A percentile compares a stretch with the other conserved stretches of the same genome.
These are phyloP conservation scores for Avahi laniger DNA, from an alignment of 2,797 vertebrate genomes.

Conservation along the genomic window DNA sequence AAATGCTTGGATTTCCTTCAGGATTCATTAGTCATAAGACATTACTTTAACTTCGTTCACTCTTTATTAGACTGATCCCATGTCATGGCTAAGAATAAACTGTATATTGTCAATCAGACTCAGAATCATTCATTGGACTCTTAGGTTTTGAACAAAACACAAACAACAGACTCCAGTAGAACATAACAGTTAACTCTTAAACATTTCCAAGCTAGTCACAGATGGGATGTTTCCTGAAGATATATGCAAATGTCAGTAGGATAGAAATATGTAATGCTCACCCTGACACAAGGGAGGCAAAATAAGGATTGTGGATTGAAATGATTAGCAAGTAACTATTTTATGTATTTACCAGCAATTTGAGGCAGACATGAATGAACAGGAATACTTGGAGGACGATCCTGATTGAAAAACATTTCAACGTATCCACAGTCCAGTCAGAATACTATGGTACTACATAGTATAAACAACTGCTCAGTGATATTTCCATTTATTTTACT, in stretches of 20 bases:
- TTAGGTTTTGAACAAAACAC: slow-evolving; percentile 23
- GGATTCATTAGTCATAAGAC: background rate
- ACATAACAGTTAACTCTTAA: background rate
- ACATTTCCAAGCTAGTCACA: background rate
- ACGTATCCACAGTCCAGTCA: slow-evolving; percentile 28
- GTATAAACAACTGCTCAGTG: slow-evolving; percentile 46
- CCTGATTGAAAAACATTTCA: slow-evolving; percentile 57
- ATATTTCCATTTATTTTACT: slow-evolving; percentile 81
- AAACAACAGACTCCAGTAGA: slow-evolving; percentile 6
- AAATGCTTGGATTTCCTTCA: slow-evolving; percentile 11
- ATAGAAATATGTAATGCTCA: slow-evolving; percentile 2
- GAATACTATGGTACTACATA: background rate
- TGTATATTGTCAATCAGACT: background rate
- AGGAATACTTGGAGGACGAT: slow-evolving; percentile 43
- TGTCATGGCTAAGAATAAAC: background rate
- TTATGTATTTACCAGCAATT: slow-evolving; percentile 71
- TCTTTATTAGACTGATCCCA: slow-evolving; percentile 23
- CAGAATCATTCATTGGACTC: background rate
- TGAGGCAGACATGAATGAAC: slow-evolving; percentile 65
- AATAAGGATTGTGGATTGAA: slow-evolving; percentile 4
- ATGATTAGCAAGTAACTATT: slow-evolving; percentile 52
- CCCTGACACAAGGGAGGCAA: background rate
- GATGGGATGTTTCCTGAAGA: slow-evolving; percentile 12
- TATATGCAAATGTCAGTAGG: background rate
- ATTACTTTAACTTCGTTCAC: background rate